Conservation (phyloP, 2,888 invertebrate species). For the Carabus problematicus region DNA sequence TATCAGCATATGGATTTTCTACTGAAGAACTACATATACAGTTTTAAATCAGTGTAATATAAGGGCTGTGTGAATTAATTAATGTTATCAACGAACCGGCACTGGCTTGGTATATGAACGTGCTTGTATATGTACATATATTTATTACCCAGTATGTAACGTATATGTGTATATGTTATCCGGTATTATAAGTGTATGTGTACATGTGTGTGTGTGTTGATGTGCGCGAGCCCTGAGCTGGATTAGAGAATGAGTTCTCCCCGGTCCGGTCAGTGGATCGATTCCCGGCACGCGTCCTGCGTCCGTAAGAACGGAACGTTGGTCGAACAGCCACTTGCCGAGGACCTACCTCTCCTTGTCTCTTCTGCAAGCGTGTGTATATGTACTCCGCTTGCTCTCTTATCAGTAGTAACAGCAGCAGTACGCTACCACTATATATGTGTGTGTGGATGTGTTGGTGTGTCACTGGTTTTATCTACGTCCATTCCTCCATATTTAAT, state of each 20-base stretch:
- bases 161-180: no score
- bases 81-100: no score
- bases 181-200: no score
- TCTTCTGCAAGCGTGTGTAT: not conserved
- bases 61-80: no score
- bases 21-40: no score
- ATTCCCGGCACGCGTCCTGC: conserved; percentile 17
- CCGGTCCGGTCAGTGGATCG: conserved; percentile 24
- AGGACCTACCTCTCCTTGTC: not conserved
- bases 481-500: conserved; percentile 38
- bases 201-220: no score
- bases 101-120: no score
- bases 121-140: no score
- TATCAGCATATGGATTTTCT: no score
- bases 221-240: not conserved
- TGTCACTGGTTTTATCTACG: conserved; percentile 16
- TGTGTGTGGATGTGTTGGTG: not conserved
- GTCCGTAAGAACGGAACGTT: conserved; percentile 15
- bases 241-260: conserved; percentile 16
- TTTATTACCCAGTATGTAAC: no score
- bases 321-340: not conserved
- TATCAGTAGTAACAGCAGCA: not conserved
- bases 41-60: no score
- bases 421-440: not conserved
- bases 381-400: not conserved